Evolutionary conservation across 2,113 vertebrate species (phyloP).

Genomic region (Gallinago paraguaiae): DNA sequence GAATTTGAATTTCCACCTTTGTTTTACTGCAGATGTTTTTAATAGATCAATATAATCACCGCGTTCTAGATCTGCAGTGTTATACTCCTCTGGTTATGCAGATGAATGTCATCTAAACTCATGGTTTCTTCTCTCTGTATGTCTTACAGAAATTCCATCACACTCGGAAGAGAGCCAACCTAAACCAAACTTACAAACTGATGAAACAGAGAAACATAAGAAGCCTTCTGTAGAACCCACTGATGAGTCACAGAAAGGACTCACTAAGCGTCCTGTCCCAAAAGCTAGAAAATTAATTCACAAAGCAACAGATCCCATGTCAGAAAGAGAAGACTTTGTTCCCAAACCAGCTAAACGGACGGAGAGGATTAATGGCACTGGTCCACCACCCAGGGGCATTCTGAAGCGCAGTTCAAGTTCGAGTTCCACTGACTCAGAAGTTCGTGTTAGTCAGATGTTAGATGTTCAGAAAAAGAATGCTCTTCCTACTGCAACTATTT

Average conservation of each 20-base stretch:
- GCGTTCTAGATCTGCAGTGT: background rate
- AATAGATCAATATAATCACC: background rate
- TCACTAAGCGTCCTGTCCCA: conserved; percentile 80
- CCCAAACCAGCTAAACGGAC: conserved; percentile 22
- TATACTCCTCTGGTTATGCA: background rate
- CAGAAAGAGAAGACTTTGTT: conserved; percentile 53
- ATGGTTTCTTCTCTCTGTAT: background rate
- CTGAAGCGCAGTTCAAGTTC: conserved; percentile 81
- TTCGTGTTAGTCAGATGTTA: conserved; percentile 43
- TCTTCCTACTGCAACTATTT: conserved; percentile 53
- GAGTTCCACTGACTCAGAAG: conserved; percentile 83
- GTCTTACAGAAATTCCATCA: conserved; percentile 72
- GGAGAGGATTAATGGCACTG: conserved; percentile 2
- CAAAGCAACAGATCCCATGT: conserved; percentile 48
- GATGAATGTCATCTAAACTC: background rate
- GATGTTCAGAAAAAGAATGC: conserved; percentile 69
- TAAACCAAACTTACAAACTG: conserved; percentile 49
- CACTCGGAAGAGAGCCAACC: conserved; percentile 59
- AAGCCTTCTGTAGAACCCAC: background rate
- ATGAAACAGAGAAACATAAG: conserved; percentile 1
- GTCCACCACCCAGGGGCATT: conserved; percentile 72
- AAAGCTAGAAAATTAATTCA: conserved; percentile 85
- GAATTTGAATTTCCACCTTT: background rate
- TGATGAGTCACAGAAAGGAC: conserved; percentile 49
- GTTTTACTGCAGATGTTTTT: background rate